These are phyloP conservation scores for Drymodes brunneopygia DNA, from an alignment of 2,113 vertebrate genomes.

Conservation along the genomic window DNA sequence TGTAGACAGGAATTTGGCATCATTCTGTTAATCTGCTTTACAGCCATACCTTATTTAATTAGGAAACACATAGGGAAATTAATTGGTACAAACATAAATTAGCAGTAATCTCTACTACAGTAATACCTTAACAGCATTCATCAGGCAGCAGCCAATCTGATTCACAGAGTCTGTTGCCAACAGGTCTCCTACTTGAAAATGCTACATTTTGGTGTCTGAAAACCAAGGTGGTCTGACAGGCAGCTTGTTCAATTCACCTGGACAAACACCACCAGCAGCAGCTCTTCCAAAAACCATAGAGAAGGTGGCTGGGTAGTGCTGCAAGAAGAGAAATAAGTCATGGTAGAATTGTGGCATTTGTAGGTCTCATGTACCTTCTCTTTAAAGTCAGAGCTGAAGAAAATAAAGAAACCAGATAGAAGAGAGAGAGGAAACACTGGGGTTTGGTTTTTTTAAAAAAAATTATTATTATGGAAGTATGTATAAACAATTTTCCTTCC, in stretches of 20 bases:
- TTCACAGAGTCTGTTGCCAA: not conserved
- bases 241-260: not conserved
- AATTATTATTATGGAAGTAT: not conserved
- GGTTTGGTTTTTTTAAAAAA: not conserved
- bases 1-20: not conserved
- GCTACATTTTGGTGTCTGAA: not conserved
- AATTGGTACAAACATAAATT: not conserved
- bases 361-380: not conserved
- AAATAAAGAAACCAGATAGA: not conserved
- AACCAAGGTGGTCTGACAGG: not conserved
- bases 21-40: not conserved
- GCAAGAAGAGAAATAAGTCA: not conserved
- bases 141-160: not conserved
- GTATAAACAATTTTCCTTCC: not conserved
- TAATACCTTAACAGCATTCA: not conserved
- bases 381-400: not conserved
- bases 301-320: not conserved
- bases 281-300: not conserved
- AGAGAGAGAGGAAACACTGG: not conserved
- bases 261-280: not conserved
- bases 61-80: not conserved
- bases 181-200: not conserved
- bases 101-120: not conserved
- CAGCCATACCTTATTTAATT: slow-evolving; percentile 14
- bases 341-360: not conserved